Base-by-base conservation (phyloP, 2,113 vertebrate genomes). In the Aythya baeri region DNA sequence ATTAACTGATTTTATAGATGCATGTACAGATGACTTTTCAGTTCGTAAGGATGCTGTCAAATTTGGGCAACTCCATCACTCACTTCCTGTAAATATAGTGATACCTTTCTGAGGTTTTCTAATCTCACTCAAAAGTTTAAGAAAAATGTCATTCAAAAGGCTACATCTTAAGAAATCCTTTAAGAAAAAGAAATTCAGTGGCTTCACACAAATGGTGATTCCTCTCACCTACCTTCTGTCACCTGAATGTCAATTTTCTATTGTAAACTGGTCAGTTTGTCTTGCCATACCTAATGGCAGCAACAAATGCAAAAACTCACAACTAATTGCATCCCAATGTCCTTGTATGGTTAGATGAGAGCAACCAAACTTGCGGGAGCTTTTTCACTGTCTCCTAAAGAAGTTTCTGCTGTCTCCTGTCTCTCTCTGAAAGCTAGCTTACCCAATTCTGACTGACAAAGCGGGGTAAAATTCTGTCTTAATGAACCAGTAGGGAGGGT, bases 281-380 rank as follows among this genome's bases (percentile, higher is more conserved):
- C 57, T 55, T 3, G 1, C 41, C 41, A n/a, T 32, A 22, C 3
- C n/a, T 50, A 55, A 27, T 62, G 58, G 1, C 38, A 36, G 15
- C 26, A 62, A 23, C 1, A 31, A 12, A 49, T 6, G 17, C 22
- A 67, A 66, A 71, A 61, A 65, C 0, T 0, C 13, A 17, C 14
- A 44, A 38, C 15, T 5, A 57, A 6, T 8, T 10, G 3, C 31
- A 66, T 50, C 20, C 5, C 50, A 55, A 2, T 26, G 7, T 71
- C 3, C 36, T 71, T 74, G 21, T 62, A 23, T 13, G 41, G 6
- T 17, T 71, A 34, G 14, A 20, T 71, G 27, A 17, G 11, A 71
- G 21, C 11, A 50, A 9, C n/a, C n/a, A 71, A 8, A 21, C 23
- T 86, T 26, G 27, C 44, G 32, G 15, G 5, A 8, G 0, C 22